Conservation (phyloP, 2,888 invertebrate genomes). For the Drosophila kambysellisi region DNA sequence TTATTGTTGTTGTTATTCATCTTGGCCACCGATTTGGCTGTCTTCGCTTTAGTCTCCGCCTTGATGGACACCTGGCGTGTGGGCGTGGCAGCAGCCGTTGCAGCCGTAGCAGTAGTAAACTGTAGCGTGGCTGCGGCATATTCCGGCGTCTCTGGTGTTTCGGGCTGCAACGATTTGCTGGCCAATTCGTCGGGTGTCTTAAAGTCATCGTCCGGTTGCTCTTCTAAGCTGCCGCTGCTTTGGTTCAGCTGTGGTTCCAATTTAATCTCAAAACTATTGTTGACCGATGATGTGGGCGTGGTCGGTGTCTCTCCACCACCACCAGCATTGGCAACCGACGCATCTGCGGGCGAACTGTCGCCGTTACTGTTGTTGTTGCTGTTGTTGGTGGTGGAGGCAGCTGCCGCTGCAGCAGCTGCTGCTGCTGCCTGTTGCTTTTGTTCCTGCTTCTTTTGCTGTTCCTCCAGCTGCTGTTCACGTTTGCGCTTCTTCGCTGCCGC, state of each 20-base stretch:
- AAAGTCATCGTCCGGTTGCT: conserved; percentile 62
- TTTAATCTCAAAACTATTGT: conserved; percentile 80
- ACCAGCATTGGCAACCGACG: conserved; percentile 45
- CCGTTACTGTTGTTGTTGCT: conserved; percentile 52
- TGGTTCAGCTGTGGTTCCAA: conserved; percentile 71
- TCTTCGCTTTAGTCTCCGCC: conserved; percentile 53
- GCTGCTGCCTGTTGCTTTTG: conserved; percentile 84
- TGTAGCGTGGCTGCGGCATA: conserved; percentile 91
- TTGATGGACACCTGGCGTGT: conserved; percentile 17
- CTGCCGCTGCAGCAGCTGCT: conserved; percentile 82
- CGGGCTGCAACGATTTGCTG: conserved; percentile 75
- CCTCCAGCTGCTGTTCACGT: conserved; percentile 91
- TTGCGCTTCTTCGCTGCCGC: conserved; percentile 95
- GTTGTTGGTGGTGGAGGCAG: conserved; percentile 61
- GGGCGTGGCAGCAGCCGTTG: conserved; percentile 24
- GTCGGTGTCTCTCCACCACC: conserved; percentile 75
- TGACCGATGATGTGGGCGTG: conserved; percentile 79
- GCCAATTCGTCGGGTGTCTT: conserved; percentile 62
- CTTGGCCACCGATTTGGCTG: conserved; percentile 51
- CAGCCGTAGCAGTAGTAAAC: conserved; percentile 76
- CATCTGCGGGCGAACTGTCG: conserved; percentile 64
- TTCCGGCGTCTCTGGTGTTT: conserved; percentile 92
- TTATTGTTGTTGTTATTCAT: conserved; percentile 63
- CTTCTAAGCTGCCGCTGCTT: conserved; percentile 67
- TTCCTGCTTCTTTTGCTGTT: conserved; percentile 88